Evolutionary conservation across 2,888 invertebrate genomes (phyloP).

Genomic region (Synanthedon formicaeformis): DNA sequence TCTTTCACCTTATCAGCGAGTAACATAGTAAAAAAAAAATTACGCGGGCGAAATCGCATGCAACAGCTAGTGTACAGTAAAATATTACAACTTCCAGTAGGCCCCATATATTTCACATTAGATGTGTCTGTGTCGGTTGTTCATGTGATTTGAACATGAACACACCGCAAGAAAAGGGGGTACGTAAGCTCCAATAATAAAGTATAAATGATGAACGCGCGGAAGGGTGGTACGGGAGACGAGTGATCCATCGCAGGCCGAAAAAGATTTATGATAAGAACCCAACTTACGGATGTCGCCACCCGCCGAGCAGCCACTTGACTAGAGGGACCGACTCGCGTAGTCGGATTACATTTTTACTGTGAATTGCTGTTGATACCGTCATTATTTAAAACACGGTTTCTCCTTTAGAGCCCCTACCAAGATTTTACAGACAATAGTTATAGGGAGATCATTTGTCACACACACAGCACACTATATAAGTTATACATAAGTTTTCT

Average conservation of each 20-base stretch:
- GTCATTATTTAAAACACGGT: not conserved
- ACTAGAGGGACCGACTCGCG: slow-evolving; percentile 5
- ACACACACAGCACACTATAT: no score
- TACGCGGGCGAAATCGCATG: no score
- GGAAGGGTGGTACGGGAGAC: slow-evolving; percentile 17
- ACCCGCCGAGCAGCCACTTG: slow-evolving; percentile 24
- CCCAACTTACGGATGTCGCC: slow-evolving; percentile 44
- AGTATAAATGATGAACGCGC: slow-evolving; percentile 36
- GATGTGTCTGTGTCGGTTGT: no score
- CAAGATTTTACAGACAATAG: no score
- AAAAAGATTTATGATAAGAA: slow-evolving; percentile 47
- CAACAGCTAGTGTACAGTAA: no score
- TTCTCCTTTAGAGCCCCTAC: no score
- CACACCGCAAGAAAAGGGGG: not conserved
- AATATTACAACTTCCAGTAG: no score
- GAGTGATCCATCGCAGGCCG: slow-evolving; percentile 35
- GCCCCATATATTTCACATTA: no score
- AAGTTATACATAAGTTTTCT: no score
- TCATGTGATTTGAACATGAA: not conserved
- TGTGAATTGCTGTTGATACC: not conserved
- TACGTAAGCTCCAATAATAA: slow-evolving; percentile 40
- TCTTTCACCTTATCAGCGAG: no score
- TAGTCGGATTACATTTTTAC: not conserved
- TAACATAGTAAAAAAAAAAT: no score
- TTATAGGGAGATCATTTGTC: no score